Base-by-base conservation (phyloP, 2,113 vertebrate species). In the Triplophysa rosa region DNA sequence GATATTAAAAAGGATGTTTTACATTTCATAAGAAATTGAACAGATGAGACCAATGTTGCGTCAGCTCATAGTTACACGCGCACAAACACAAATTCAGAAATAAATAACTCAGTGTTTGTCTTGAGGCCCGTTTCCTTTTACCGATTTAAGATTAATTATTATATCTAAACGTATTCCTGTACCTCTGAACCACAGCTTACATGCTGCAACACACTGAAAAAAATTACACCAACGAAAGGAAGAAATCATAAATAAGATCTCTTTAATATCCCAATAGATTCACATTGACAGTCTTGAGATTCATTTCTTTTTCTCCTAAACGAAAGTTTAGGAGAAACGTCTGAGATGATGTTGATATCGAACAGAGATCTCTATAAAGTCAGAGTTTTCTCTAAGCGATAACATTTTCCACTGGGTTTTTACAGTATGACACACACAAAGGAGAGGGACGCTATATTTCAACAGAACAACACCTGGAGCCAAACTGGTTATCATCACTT, bases 401-500 rank as follows among this genome's bases (percentile, higher is more conserved):
- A 52, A 52, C 49, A 52, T 17, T 52, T 17, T 52, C 16, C 14
- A 16, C 13, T 52, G 16, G 49, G 49, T 52, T 52, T 16, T 14
- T 52, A 52, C 49, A 16, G 49, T 52, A 52, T 3, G 49, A 45
- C 10, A 45, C 42, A 52, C 49, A 52, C 49, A 52, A 52, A 52
- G 3, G 49, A 17, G 13, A 52, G 49, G 4, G 47, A 63, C 58
- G 12, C 16, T 63, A 74, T 74, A 74, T 45, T 45, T 74, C 40
- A 63, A n/a, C 23, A 7, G 17, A 64, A 37, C 42, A 62, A 75
- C 45, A 75, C 72, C 23, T 13, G 45, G 42, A 61, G 71, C 71
- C 58, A 62, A 74, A 74, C 58, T 45, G 33, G 33, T 45, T 74
- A 74, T 74, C 37, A 74, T 74, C 58, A n/a, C 54, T 81, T 80